Evolutionary conservation across 1,140 invertebrate genomes (phyloP), one percentile per base, ranked within the genome.

Genomic region (Neotoxoptera formosana): DNA sequence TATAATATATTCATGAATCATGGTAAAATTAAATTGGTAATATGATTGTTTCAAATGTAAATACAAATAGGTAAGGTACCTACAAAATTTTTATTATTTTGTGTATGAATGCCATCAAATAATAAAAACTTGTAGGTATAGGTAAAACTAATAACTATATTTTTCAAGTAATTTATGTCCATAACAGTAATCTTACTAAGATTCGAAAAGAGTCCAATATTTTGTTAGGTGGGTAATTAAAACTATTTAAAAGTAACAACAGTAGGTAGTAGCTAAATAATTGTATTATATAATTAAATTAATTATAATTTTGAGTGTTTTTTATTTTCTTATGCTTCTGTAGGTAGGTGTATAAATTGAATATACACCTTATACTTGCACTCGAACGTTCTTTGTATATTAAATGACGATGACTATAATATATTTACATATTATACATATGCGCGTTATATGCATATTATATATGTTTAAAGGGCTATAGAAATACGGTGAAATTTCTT

Each of bases 401-500:
- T 53, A 89, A 89, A 36, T 11, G 88, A 89, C 51, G 88, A 89
- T 89, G 88, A 89, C 88, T 89, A 56, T 89, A 89, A 89, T 89
- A 89, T 89, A 89, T 89, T 51, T 53, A 89, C 48, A 21, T 89
- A 89, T 36, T 89, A 89, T 53, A 53, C 45, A 60, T 60, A 41
- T 11, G 34, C 25, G 11, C 67, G 45, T 41, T 60, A 45, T 67
- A 90, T 21, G 30, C 17, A 21, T 47, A 11, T 87, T 41, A 36
- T 83, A 36, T 45, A 34, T 36, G 14, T 86, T 25, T 86, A 51
- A 53, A 34, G 47, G 4, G 25, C 51, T 90, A 34, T 67, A 53
- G 51, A 34, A 34, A 34, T 90, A 56, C 51, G 21, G n/a, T 30
- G 56, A 45, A 67, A 60, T 90, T 45, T 90, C 23, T 53, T 60